Percentiles rank a stretch among this genome's conserved stretches.
Evolutionary conservation across 2,888 invertebrate genomes (phyloP).

Genomic region (Brachyptera putata): DNA sequence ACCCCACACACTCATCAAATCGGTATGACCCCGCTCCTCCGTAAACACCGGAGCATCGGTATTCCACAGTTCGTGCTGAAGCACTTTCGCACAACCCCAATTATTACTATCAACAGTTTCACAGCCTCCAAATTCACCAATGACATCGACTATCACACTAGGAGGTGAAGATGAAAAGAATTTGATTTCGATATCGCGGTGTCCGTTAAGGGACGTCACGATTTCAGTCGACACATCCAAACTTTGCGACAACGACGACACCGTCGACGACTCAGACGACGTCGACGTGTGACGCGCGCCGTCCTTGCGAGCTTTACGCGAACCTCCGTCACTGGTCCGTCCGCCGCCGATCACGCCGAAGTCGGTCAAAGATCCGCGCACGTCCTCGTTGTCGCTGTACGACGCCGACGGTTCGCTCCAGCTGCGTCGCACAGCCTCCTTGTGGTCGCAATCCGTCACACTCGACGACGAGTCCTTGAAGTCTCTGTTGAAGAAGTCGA

Average conservation of each 20-base stretch:
- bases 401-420: constrained; percentile 58
- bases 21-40: neutral
- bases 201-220: constrained; percentile 71
- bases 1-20: constrained; percentile 7
- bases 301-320: constrained; percentile 17
- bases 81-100: neutral
- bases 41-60: neutral
- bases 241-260: constrained; percentile 42
- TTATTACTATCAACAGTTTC: constrained; percentile 11
- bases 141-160: constrained; percentile 37
- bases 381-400: neutral
- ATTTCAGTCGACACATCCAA: constrained; percentile 73
- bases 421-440: constrained; percentile 49
- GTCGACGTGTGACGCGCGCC: constrained; percentile 28
- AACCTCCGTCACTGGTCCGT: constrained; percentile 20
- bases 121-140: neutral
- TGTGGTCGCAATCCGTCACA: constrained; percentile 41
- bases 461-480: constrained; percentile 17
- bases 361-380: neutral
- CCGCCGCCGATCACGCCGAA: constrained; percentile 35
- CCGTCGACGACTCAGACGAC: constrained; percentile 30
- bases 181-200: constrained; percentile 73
- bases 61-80: neutral
- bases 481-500: constrained; percentile 30
- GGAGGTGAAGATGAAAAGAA: constrained; percentile 64